Evolutionary conservation across 2,113 vertebrate species (phyloP), one percentile per base, ranked within the genome.

Genomic region (Phyllostomus hastatus): DNA sequence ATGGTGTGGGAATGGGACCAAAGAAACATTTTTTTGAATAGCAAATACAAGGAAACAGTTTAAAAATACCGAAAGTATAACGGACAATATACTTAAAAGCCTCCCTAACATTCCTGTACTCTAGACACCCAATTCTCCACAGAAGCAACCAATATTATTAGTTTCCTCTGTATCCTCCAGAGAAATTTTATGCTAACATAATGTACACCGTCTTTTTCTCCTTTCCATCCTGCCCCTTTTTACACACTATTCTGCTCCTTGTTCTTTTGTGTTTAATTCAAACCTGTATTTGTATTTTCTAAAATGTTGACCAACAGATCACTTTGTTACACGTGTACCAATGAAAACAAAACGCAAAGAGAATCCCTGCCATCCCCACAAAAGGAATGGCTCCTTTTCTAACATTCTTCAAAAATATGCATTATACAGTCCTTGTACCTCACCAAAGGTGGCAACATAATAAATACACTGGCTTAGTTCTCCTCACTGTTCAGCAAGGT

Each of bases 331-430:
- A 93, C 70, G 76, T 85, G 90, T 91, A 94, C 91, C 95, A 94
- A 95, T 35, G 96, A 85, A 97, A 98, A 94, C 54, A 70, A 97
- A 97, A 11, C 95, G 97, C 96, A 93, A 96, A 67, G 66, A 75
- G 59, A 48, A 11, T 48, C 72, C 69, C 43, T 92, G 97, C 98
- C 97, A 79, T 96, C 97, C 97, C 97, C 88, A 38, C 89, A 87
- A 97, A 96, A 97, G 97, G 97, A 97, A 97, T 95, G 97, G 98
- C 93, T 94, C 86, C 83, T 93, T 94, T 95, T 90, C 97, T 94
- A 95, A 91, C 94, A 20, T 96, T 87, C 98, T 97, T 97, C 97
- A 98, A 98, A 98, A 98, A 98, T 92, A 98, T 86, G 97, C 98
- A 97, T 95, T 94, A 97, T 94, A 97, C 98, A 96, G 90, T 90